Evolutionary conservation across 2,113 vertebrate species (phyloP).

Genomic region (Sinosuthora webbiana): DNA sequence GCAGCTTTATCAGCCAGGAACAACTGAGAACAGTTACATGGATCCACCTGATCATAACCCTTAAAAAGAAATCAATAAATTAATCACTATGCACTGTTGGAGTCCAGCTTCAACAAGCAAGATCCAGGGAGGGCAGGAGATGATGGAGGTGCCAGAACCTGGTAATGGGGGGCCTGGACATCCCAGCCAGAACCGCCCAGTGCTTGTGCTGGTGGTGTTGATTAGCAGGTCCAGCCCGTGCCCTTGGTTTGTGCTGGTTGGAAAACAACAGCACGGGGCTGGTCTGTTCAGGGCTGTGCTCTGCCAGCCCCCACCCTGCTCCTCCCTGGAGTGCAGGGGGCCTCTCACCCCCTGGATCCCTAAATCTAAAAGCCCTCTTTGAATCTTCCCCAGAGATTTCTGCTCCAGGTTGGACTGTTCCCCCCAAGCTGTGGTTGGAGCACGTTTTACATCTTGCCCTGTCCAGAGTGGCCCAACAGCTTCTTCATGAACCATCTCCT

Average conservation of each 20-base stretch:
- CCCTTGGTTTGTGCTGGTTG: neutral
- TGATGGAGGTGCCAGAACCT: neutral
- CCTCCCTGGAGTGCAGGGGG: neutral
- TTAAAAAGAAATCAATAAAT: neutral
- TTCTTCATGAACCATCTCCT: neutral
- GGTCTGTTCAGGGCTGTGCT: neutral
- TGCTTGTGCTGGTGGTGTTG: neutral
- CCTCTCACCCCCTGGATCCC: neutral
- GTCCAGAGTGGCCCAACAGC: neutral
- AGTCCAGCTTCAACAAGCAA: neutral
- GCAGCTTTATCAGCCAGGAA: neutral
- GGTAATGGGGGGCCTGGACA: neutral
- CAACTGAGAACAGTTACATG: neutral
- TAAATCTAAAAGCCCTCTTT: neutral
- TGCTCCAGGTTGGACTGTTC: neutral
- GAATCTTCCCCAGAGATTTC: neutral
- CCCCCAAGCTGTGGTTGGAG: neutral
- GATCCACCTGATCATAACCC: neutral
- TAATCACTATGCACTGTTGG: neutral
- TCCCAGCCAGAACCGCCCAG: neutral
- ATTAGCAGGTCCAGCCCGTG: neutral
- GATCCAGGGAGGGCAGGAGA: neutral
- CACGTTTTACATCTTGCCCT: neutral
- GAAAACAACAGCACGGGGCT: neutral
- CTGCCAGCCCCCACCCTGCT: neutral